Conservation (phyloP, 2,113 vertebrate genomes). For the Opisthocomus hoazin region DNA sequence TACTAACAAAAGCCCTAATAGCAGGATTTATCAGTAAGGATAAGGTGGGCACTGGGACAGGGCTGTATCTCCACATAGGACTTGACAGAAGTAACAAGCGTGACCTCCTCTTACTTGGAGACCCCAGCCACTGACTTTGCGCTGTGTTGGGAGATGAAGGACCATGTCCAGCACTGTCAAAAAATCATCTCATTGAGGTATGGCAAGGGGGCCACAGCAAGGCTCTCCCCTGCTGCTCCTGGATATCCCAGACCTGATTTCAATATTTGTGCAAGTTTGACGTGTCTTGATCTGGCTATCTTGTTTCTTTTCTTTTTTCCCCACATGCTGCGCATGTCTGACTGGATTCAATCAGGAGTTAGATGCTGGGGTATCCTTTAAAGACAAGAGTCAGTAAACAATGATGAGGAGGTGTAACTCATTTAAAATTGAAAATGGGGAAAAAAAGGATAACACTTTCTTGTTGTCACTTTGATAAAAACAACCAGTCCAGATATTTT, state of each 20-base stretch:
- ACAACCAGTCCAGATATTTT: not conserved
- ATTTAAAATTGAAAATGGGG: not conserved
- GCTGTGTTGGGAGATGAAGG: not conserved
- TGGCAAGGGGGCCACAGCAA: not conserved
- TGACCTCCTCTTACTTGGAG: not conserved
- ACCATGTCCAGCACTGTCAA: not conserved
- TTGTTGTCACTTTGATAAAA: slow-evolving; percentile 34
- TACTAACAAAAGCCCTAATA: not conserved
- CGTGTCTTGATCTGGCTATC: not conserved
- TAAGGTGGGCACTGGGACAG: not conserved
- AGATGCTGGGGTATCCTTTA: not conserved
- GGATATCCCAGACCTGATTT: not conserved
- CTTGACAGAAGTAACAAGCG: not conserved
- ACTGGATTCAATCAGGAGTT: not conserved
- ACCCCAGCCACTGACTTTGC: not conserved
- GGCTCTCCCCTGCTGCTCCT: not conserved
- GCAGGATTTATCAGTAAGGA: not conserved
- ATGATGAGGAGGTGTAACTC: not conserved
- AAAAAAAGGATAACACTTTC: not conserved
- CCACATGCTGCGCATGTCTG: not conserved
- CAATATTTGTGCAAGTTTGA: not conserved
- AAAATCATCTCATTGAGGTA: not conserved
- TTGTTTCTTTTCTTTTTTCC: not conserved
- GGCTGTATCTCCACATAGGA: not conserved
- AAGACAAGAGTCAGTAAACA: not conserved